phyloP scores from a whole-genome alignment of 2,888 invertebrate genomes.

The Agonopterix subpropinquella region DNA sequence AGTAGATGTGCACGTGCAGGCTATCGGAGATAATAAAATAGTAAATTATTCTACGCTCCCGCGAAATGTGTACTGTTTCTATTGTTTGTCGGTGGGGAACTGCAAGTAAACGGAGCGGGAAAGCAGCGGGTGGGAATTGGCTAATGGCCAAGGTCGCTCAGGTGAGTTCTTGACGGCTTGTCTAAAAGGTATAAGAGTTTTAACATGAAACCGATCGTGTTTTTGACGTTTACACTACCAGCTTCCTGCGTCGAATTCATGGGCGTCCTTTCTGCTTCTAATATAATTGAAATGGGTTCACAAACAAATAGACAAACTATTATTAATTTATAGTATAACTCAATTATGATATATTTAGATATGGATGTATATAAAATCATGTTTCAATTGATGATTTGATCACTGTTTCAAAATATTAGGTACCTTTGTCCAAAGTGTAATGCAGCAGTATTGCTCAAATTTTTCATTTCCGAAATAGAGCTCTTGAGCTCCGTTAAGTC shows the following conservation, averaged over 20 bases:
- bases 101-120: constrained; percentile 54
- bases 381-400: too few species aligned
- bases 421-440: constrained; percentile 66
- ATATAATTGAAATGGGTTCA: too few species aligned
- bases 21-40: not conserved
- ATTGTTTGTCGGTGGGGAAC: constrained; percentile 68
- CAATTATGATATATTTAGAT: too few species aligned
- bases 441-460: constrained; percentile 70
- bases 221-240: too few species aligned
- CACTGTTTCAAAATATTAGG: not conserved
- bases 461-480: constrained; percentile 92
- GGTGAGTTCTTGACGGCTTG: constrained; percentile 58
- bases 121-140: constrained; percentile 64
- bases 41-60: constrained; percentile 16
- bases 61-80: constrained; percentile 52
- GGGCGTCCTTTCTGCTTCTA: too few species aligned
- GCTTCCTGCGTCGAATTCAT: too few species aligned
- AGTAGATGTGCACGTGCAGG: not conserved
- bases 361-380: too few species aligned
- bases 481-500: constrained; percentile 87
- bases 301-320: too few species aligned
- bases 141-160: constrained; percentile 66
- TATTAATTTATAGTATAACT: too few species aligned
- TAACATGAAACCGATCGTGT: too few species aligned
- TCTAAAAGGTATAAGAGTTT: too few species aligned